phyloP scores from a whole-genome alignment of 2,888 invertebrate genomes.

The Idaea straminata region DNA sequence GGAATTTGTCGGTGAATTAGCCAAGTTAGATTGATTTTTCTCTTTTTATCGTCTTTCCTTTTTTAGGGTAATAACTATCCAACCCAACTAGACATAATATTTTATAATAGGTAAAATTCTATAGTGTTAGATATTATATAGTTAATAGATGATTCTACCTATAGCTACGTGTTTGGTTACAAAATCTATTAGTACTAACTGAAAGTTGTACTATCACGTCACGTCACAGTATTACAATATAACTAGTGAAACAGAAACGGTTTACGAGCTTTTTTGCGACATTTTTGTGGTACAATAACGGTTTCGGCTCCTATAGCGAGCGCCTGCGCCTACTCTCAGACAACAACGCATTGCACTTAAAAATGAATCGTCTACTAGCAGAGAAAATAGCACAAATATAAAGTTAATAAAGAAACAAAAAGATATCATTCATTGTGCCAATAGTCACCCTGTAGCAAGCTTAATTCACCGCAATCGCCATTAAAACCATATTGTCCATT shows the following conservation, averaged over 20 bases:
- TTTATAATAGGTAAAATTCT: background rate
- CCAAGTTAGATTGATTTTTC: too few species aligned
- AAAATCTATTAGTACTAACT: conserved; percentile 46
- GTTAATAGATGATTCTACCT: background rate
- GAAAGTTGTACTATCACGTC: conserved; percentile 54
- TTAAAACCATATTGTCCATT: conserved; percentile 45
- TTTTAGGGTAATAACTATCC: background rate
- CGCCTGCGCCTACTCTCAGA: conserved; percentile 26
- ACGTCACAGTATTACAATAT: conserved; percentile 66
- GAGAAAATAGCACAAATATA: conserved; percentile 9
- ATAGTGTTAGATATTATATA: background rate
- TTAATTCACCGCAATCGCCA: conserved; percentile 41
- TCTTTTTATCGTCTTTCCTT: background rate
- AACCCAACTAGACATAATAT: background rate
- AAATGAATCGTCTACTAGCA: conserved; percentile 8
- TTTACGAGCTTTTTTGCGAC: conserved; percentile 64
- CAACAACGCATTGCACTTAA: conserved; percentile 37
- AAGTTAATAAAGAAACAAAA: background rate
- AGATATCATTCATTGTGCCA: background rate
- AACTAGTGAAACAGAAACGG: conserved; percentile 73
- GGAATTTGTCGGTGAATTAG: conserved; percentile 2
- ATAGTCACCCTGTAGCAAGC: conserved; percentile 14
- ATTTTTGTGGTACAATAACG: conserved; percentile 70
- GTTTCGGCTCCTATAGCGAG: conserved; percentile 53
- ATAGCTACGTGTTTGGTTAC: background rate